A percentile compares a stretch with the other conserved stretches of the same genome.
phyloP scores from a whole-genome alignment of 2,888 invertebrate species.

The Protonemura montana region DNA sequence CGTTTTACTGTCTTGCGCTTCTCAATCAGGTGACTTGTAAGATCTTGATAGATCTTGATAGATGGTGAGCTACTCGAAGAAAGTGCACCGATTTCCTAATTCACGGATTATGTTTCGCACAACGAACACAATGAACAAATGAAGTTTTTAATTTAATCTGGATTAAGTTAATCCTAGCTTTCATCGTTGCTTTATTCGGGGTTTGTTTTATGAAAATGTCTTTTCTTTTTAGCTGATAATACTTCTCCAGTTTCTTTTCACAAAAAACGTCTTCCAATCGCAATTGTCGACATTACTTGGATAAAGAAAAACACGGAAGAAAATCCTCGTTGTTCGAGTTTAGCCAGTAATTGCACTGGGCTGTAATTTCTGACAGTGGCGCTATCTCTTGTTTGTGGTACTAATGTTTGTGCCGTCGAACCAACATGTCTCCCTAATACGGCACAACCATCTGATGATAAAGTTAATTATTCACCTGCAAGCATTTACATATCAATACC shows the following conservation, averaged over 20 bases:
- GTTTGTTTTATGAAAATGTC: neutral
- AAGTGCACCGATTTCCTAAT: neutral
- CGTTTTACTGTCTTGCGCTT: too few species aligned
- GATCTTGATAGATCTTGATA: too few species aligned
- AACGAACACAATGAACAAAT: neutral
- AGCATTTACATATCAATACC: neutral
- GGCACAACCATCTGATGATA: neutral
- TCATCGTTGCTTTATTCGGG: neutral
- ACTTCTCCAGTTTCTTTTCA: neutral
- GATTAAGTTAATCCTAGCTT: neutral
- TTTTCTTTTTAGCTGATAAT: neutral
- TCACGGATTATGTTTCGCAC: neutral
- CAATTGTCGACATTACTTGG: neutral
- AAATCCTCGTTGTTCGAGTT: neutral
- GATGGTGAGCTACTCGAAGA: neutral
- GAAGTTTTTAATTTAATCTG: neutral
- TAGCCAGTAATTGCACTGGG: neutral
- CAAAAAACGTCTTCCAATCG: neutral
- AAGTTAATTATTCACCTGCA: neutral
- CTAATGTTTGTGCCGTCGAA: neutral
- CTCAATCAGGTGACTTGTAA: too few species aligned
- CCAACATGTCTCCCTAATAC: neutral
- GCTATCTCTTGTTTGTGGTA: neutral
- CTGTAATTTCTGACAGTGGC: neutral
- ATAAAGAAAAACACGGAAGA: neutral